Evolutionary conservation across 2,797 vertebrate genomes (phyloP).

Genomic region (Xiphophorus birchmanni): DNA sequence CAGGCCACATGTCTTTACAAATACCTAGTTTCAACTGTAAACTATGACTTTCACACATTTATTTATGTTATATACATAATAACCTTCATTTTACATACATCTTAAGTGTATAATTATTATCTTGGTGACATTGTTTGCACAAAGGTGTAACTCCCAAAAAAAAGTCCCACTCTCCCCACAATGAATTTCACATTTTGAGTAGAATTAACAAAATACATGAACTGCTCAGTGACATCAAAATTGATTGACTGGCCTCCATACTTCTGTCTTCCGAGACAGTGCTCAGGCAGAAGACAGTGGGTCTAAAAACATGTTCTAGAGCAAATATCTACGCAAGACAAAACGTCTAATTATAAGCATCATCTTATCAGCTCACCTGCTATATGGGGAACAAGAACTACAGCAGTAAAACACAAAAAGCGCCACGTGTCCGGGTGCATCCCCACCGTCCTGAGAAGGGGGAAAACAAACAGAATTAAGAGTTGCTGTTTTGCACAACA

Average conservation of each 20-base stretch:
- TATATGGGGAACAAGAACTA: slow-evolving; percentile 88
- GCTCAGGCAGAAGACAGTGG: not conserved
- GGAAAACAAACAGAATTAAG: not conserved
- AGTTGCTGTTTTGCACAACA: not conserved
- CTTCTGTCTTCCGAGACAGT: not conserved
- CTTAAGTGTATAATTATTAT: too few relatives aligned
- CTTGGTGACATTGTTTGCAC: too few relatives aligned
- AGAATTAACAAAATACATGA: not conserved
- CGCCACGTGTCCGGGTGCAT: slow-evolving; percentile 86
- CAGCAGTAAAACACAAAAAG: slow-evolving; percentile 90
- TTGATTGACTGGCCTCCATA: not conserved
- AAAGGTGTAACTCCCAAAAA: too few relatives aligned
- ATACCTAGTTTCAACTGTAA: not conserved
- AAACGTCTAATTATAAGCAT: not conserved
- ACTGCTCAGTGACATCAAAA: not conserved
- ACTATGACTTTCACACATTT: not conserved
- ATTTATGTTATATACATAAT: too few relatives aligned
- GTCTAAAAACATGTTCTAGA: not conserved
- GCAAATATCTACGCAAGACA: not conserved
- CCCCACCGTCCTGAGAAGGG: slow-evolving; percentile 84
- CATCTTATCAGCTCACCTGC: slow-evolving; percentile 79
- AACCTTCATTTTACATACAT: too few relatives aligned
- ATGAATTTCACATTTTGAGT: not conserved
- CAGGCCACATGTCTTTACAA: not conserved
- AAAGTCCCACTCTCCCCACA: not conserved